A percentile compares a stretch with the other conserved stretches of the same genome.
Conservation (phyloP, 2,113 vertebrate species). For the Peromyscus californicus region DNA sequence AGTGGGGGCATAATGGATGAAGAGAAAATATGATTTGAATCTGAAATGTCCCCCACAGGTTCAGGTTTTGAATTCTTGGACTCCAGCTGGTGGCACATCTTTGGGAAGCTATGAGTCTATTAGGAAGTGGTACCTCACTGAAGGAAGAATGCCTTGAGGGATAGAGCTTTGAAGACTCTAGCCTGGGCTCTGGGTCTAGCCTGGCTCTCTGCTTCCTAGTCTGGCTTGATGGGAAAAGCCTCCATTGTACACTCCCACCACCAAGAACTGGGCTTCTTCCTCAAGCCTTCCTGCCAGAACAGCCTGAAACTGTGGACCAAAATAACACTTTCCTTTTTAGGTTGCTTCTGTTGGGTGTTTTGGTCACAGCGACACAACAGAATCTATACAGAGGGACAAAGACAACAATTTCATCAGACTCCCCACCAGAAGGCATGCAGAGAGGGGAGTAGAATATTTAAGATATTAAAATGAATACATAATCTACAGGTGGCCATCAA, state of each 20-base stretch:
- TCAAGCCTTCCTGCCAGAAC: neutral
- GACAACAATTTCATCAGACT: neutral
- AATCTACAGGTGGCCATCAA: neutral
- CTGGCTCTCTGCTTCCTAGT: neutral
- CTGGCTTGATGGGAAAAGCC: neutral
- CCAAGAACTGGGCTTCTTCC: neutral
- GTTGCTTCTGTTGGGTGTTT: neutral
- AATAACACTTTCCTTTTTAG: neutral
- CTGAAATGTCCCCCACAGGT: neutral
- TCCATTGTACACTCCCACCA: neutral
- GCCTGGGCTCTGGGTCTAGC: neutral
- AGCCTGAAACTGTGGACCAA: neutral
- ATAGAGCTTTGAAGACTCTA: neutral
- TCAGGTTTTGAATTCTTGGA: neutral
- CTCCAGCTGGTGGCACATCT: neutral
- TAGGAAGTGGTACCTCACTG: neutral
- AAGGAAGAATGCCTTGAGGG: neutral
- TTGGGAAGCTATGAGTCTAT: neutral
- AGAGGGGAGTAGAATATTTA: neutral
- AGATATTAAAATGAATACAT: neutral
- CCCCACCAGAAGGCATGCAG: neutral
- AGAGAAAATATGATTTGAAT: neutral
- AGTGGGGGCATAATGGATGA: neutral
- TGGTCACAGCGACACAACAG: neutral
- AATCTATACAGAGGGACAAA: neutral